Conservation (phyloP, 2,113 vertebrate genomes). For the Melanocharis versteri region DNA sequence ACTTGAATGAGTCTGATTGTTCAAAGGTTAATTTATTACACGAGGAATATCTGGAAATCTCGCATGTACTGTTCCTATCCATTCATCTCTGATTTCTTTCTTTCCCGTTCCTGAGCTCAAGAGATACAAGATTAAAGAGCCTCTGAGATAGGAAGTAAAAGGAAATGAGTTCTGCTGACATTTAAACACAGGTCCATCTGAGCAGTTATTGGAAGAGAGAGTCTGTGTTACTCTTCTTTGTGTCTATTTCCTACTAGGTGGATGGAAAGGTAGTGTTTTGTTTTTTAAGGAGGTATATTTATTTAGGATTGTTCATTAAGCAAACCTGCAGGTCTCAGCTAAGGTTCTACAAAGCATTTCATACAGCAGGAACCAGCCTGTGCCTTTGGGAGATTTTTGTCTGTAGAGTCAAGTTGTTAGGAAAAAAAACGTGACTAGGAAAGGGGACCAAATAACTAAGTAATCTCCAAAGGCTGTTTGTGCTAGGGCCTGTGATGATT, state of each 20-base stretch:
- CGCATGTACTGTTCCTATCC: not conserved
- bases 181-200: not conserved
- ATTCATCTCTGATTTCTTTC: not conserved
- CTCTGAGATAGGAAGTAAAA: not conserved
- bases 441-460: not conserved
- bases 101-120: not conserved
- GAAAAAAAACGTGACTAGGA: not conserved
- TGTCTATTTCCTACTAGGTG: not conserved
- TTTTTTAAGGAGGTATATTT: not conserved
- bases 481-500: not conserved
- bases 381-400: not conserved
- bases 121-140: not conserved
- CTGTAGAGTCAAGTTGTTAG: not conserved
- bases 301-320: not conserved
- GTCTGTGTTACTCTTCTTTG: not conserved
- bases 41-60: not conserved
- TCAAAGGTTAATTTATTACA: not conserved
- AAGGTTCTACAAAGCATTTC: not conserved
- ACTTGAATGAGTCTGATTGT: not conserved
- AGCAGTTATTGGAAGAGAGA: not conserved
- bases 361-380: not conserved
- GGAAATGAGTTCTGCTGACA: not conserved
- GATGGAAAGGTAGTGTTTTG: not conserved
- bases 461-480: not conserved
- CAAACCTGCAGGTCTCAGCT: not conserved